These are phyloP conservation scores for Lasioglossum villosulum DNA, from an alignment of 2,888 invertebrate genomes.

Conservation along the genomic window DNA sequence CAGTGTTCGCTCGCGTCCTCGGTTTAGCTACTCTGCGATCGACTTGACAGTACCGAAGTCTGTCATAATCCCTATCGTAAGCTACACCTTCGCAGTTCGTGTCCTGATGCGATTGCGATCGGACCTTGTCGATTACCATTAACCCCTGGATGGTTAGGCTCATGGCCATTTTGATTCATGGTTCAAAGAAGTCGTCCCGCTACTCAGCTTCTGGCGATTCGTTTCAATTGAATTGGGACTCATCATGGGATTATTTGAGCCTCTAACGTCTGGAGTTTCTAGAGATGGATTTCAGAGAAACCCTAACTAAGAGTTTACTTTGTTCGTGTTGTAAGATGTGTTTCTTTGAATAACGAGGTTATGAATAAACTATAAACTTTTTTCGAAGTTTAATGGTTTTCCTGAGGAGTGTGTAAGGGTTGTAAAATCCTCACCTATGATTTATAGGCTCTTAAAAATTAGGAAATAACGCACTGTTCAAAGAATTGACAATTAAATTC, in stretches of 20 bases:
- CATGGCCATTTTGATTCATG: neutral
- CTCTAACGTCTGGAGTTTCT: neutral
- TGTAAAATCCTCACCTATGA: neutral
- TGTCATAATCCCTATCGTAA: neutral
- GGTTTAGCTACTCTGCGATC: neutral
- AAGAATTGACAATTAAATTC: too few species aligned
- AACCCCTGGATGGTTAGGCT: neutral
- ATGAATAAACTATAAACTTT: neutral
- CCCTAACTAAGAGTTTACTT: too few species aligned
- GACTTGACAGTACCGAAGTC: neutral
- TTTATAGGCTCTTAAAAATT: neutral
- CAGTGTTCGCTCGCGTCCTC: neutral
- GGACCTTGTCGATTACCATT: conserved; percentile 3
- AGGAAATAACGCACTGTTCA: neutral
- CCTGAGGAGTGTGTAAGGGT: neutral
- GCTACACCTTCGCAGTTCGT: conserved; percentile 17
- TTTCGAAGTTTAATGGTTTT: neutral
- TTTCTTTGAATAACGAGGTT: neutral
- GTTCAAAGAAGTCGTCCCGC: neutral
- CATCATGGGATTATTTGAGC: neutral
- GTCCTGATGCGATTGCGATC: neutral
- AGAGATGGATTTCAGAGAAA: too few species aligned
- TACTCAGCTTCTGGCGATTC: neutral
- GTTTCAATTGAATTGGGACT: neutral
- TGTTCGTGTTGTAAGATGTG: too few species aligned